Conservation (phyloP, 2,113 vertebrate species). For the Saccopteryx bilineata region DNA sequence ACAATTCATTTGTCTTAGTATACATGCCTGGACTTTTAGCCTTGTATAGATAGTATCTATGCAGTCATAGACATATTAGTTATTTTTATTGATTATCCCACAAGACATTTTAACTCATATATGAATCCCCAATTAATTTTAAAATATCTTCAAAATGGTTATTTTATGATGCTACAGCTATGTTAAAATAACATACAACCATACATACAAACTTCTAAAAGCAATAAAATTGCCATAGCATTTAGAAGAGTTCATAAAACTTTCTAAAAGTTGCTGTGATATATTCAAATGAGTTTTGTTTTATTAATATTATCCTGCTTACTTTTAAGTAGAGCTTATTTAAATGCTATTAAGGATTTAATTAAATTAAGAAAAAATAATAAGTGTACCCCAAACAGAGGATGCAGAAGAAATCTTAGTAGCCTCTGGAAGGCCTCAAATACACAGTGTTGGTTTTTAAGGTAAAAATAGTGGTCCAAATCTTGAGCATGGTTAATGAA, state of each 20-base stretch:
- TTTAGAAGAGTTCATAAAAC: neutral
- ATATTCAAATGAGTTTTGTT: neutral
- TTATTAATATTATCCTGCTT: neutral
- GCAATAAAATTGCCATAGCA: neutral
- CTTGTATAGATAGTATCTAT: neutral
- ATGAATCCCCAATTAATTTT: neutral
- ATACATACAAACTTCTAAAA: neutral
- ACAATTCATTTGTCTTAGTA: neutral
- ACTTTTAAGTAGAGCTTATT: neutral
- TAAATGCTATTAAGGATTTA: neutral
- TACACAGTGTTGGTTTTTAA: neutral
- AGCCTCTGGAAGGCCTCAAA: neutral
- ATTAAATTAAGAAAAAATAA: neutral
- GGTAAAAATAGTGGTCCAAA: neutral
- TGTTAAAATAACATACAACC: neutral
- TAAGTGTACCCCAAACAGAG: neutral
- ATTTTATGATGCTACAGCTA: neutral
- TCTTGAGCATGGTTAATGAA: neutral
- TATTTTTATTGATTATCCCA: neutral
- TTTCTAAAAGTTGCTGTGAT: neutral
- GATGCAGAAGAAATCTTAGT: neutral
- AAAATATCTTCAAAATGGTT: constrained; percentile 1
- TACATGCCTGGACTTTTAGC: neutral
- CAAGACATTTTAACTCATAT: constrained; percentile 21
- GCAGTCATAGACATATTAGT: neutral